These are phyloP conservation scores for Ameiurus melas DNA, from an alignment of 2,113 vertebrate genomes.

Conservation along the genomic window DNA sequence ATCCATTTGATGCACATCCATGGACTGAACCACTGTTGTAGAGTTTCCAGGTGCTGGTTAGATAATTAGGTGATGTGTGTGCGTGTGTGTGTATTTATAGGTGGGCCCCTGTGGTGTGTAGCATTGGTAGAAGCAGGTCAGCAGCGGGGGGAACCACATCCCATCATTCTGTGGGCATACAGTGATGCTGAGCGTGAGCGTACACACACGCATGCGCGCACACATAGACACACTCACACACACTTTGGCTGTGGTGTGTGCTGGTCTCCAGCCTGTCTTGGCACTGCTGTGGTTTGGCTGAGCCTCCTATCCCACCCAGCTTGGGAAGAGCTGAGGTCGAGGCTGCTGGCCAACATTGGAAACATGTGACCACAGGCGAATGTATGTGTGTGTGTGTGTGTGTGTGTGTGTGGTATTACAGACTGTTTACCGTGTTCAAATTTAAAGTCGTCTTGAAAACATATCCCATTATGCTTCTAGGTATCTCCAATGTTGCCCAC, in stretches of 20 bases:
- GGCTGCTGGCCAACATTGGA: slow-evolving; percentile 67
- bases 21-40: slow-evolving; percentile 39
- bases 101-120: slow-evolving; percentile 42
- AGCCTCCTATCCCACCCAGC: slow-evolving; percentile 71
- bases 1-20: slow-evolving; percentile 57
- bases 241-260: slow-evolving; percentile 43
- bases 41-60: slow-evolving; percentile 54
- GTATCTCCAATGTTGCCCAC: slow-evolving; percentile 7
- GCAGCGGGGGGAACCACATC: slow-evolving; percentile 50
- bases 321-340: slow-evolving; percentile 72
- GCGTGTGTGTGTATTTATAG: slow-evolving; percentile 38
- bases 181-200: neutral
- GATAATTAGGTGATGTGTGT: slow-evolving; percentile 58
- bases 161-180: slow-evolving; percentile 43
- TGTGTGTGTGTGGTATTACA: slow-evolving; percentile 67
- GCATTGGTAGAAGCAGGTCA: slow-evolving; percentile 48
- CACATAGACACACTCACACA: slow-evolving; percentile 23
- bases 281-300: slow-evolving; percentile 49
- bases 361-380: slow-evolving; percentile 71
- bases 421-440: slow-evolving; percentile 67
- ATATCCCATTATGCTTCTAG: slow-evolving; percentile 37
- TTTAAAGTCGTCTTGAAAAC: slow-evolving; percentile 54
- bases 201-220: slow-evolving; percentile 17
- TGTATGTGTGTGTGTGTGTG: slow-evolving; percentile 54
- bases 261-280: slow-evolving; percentile 40